A percentile compares a stretch with the other conserved stretches of the same genome.
These are phyloP conservation scores for Diploscapter pachys DNA, from an alignment of 1,140 invertebrate genomes.

Conservation along the genomic window DNA sequence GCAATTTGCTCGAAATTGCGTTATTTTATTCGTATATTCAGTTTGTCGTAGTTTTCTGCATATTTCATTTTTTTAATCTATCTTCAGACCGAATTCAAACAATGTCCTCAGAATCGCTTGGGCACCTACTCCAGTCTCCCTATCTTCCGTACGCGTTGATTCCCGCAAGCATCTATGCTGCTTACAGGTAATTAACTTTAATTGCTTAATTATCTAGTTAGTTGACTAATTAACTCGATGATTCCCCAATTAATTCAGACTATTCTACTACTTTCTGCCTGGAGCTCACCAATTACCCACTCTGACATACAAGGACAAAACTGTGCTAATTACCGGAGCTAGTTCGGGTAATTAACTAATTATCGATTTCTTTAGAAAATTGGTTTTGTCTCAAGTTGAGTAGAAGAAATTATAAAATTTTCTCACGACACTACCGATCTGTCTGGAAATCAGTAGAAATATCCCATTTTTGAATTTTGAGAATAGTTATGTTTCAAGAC, in stretches of 20 bases:
- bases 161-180: too few relatives aligned
- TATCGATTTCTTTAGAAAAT: too few relatives aligned
- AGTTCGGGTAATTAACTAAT: conserved; percentile 27
- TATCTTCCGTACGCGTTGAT: too few relatives aligned
- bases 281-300: conserved; percentile 34
- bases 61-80: too few relatives aligned
- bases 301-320: conserved; percentile 37
- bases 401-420: background rate
- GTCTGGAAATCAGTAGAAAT: background rate
- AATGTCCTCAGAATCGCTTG: too few relatives aligned
- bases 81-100: too few relatives aligned
- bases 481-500: background rate
- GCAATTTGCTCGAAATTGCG: too few relatives aligned
- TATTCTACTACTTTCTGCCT: conserved; percentile 27
- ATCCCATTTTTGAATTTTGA: background rate
- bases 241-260: conserved; percentile 7
- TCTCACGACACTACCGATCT: background rate
- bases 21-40: too few relatives aligned
- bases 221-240: background rate
- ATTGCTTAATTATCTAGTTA: too few relatives aligned
- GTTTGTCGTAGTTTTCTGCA: too few relatives aligned
- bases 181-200: too few relatives aligned
- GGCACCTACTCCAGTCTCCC: too few relatives aligned
- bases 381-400: background rate
- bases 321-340: conserved; percentile 40